phyloP scores from a whole-genome alignment of 2,888 invertebrate genomes.

The Criorhina ranunculi region DNA sequence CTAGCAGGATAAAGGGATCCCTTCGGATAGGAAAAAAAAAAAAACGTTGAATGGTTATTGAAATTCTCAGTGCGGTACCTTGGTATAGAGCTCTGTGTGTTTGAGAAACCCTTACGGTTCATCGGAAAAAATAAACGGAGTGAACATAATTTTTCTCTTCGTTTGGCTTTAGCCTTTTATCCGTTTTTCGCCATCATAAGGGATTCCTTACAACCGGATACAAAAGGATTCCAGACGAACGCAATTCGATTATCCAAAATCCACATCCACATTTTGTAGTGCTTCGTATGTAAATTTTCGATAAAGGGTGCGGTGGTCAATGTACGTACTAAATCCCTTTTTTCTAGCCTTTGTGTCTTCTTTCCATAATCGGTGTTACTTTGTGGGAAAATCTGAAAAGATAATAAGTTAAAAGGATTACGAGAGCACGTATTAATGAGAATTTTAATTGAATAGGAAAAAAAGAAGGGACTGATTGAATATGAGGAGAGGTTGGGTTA shows the following conservation, averaged over 20 bases:
- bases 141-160: constrained; percentile 75
- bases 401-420: constrained; percentile 68
- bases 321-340: not conserved
- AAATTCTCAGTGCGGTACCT: constrained; percentile 56
- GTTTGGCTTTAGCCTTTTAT: constrained; percentile 76
- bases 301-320: constrained; percentile 27
- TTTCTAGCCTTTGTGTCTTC: constrained; percentile 6
- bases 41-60: constrained; percentile 59
- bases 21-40: constrained; percentile 12
- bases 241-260: constrained; percentile 76
- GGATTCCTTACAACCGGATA: constrained; percentile 72
- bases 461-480: not conserved
- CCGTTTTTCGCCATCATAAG: constrained; percentile 73
- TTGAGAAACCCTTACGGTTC: constrained; percentile 51
- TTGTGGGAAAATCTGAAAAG: constrained; percentile 57
- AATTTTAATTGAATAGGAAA: constrained; percentile 25
- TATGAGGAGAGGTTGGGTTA: not conserved
- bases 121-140: constrained; percentile 72
- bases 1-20: constrained; percentile 32
- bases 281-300: constrained; percentile 75
- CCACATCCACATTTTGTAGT: constrained; percentile 75
- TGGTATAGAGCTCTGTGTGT: constrained; percentile 22
- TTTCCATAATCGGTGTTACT: constrained; percentile 50
- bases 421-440: constrained; percentile 17
- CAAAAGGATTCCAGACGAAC: constrained; percentile 76